These are phyloP conservation scores for Myrmecobius fasciatus DNA, from an alignment of 2,113 vertebrate genomes.

Conservation along the genomic window DNA sequence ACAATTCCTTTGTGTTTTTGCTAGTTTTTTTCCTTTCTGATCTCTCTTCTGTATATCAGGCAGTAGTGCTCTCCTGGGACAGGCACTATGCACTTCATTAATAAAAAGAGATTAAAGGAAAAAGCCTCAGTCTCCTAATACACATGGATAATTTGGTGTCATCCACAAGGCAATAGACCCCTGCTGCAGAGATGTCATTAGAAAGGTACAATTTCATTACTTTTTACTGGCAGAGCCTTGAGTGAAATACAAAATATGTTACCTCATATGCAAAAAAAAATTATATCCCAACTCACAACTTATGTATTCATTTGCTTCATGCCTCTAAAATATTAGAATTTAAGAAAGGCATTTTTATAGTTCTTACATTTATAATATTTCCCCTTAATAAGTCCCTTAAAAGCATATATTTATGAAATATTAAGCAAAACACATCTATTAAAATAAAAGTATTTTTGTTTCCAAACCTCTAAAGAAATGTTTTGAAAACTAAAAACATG, in stretches of 20 bases:
- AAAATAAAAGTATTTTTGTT: constrained; percentile 62
- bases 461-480: constrained; percentile 28
- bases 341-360: constrained; percentile 59
- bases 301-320: constrained; percentile 51
- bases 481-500: constrained; percentile 33
- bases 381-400: constrained; percentile 37
- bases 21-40: constrained; percentile 60
- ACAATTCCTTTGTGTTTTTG: constrained; percentile 67
- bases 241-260: constrained; percentile 76
- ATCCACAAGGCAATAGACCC: constrained; percentile 75
- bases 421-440: constrained; percentile 60
- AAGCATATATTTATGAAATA: constrained; percentile 65
- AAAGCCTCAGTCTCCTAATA: constrained; percentile 64
- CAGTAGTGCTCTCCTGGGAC: constrained; percentile 57
- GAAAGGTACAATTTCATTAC: constrained; percentile 75
- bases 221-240: constrained; percentile 77
- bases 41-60: constrained; percentile 57
- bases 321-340: constrained; percentile 56
- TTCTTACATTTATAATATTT: constrained; percentile 43
- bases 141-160: constrained; percentile 69
- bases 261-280: constrained; percentile 48
- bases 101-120: constrained; percentile 69
- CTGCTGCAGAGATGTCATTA: constrained; percentile 75
- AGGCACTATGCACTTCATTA: constrained; percentile 58
- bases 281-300: not conserved